Percentiles rank a stretch among this genome's conserved stretches.
Conservation (phyloP, 2,888 invertebrate species). For the Caenorhabditis doughertyi region DNA sequence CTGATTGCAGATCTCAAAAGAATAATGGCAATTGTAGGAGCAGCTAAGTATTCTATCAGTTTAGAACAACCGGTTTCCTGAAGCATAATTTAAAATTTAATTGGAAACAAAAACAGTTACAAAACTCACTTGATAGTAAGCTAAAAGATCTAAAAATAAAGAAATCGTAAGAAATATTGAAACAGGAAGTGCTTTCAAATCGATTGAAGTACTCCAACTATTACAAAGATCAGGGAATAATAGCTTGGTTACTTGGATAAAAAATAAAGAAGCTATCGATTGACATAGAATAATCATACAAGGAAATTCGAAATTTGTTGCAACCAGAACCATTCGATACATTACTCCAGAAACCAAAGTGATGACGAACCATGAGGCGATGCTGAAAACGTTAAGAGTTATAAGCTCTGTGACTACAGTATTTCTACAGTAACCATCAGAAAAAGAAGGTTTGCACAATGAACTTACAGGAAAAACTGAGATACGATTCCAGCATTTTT, state of each 20-base stretch:
- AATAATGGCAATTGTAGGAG: slow-evolving; percentile 32
- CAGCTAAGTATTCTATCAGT: slow-evolving; percentile 23
- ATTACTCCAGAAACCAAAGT: slow-evolving; percentile 36
- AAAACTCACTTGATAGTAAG: slow-evolving; percentile 26
- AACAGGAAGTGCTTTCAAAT: slow-evolving; percentile 34
- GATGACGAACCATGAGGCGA: slow-evolving; percentile 35
- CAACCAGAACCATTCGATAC: slow-evolving; percentile 47
- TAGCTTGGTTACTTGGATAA: slow-evolving; percentile 24
- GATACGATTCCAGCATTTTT: slow-evolving; percentile 11
- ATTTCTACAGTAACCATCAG: not conserved
- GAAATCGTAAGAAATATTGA: slow-evolving; percentile 31
- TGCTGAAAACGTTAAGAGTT: slow-evolving; percentile 6
- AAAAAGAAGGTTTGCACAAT: not conserved
- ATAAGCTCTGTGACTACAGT: not conserved
- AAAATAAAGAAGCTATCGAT: slow-evolving; percentile 15
- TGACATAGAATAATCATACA: slow-evolving; percentile 37
- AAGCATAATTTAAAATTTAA: not conserved
- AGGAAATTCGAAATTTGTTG: slow-evolving; percentile 52
- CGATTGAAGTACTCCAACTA: slow-evolving; percentile 35
- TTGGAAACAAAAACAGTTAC: not conserved
- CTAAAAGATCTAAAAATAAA: slow-evolving; percentile 17
- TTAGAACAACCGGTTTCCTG: slow-evolving; percentile 44
- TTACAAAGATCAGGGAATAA: slow-evolving; percentile 27
- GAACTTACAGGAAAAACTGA: slow-evolving; percentile 40
- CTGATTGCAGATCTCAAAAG: slow-evolving; percentile 23